A percentile compares a stretch with the other conserved stretches of the same genome.
Conservation (phyloP, 1,140 invertebrate genomes). For the Bombus confusus region DNA sequence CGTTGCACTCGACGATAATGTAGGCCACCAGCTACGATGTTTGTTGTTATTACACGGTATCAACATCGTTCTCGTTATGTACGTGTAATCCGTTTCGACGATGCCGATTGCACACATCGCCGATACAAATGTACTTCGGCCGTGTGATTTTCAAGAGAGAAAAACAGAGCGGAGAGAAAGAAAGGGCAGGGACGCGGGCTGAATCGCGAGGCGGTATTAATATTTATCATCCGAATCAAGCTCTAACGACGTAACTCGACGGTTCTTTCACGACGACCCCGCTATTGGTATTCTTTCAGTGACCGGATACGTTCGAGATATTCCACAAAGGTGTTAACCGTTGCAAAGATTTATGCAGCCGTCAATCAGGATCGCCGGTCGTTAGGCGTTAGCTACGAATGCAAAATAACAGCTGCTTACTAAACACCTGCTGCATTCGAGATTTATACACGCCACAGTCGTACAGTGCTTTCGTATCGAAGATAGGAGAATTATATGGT, state of each 20-base stretch:
- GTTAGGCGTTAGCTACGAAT: conserved; percentile 10
- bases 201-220: neutral
- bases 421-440: conserved; percentile 49
- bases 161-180: neutral
- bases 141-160: neutral
- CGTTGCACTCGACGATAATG: conserved; percentile 8
- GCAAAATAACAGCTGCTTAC: conserved; percentile 54
- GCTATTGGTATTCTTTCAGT: conserved; percentile 37
- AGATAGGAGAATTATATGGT: neutral
- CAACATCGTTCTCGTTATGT: neutral
- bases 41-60: conserved; percentile 25
- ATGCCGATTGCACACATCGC: neutral
- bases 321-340: conserved; percentile 57
- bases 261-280: neutral
- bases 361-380: conserved; percentile 49
- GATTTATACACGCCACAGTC: conserved; percentile 37
- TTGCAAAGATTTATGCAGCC: conserved; percentile 57
- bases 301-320: conserved; percentile 48
- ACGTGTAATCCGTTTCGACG: neutral
- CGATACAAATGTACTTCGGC: neutral
- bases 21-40: conserved; percentile 27
- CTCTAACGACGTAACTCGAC: neutral
- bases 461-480: neutral
- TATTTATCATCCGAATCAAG: conserved; percentile 14
- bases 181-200: neutral